Evolutionary conservation across 1,140 invertebrate species (phyloP).

Genomic region (Planococcus citri): DNA sequence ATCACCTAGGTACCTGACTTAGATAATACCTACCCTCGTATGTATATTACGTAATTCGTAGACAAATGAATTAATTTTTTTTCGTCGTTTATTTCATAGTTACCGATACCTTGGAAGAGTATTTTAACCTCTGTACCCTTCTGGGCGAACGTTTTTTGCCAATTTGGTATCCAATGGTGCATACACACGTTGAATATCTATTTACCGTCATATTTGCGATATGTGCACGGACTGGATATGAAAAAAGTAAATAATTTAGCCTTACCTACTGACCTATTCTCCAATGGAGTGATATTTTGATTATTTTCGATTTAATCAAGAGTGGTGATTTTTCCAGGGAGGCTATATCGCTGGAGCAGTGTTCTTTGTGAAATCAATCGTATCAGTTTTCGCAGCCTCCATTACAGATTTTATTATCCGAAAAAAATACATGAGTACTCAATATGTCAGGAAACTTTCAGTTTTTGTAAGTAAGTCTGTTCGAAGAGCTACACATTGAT

Average conservation of each 20-base stretch:
- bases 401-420: neutral
- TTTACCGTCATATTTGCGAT: constrained; percentile 71
- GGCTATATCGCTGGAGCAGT: neutral
- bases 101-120: constrained; percentile 52
- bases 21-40: neutral
- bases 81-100: constrained; percentile 33
- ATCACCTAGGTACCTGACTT: neutral
- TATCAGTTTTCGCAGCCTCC: neutral
- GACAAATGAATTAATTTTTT: constrained; percentile 1
- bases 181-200: constrained; percentile 73
- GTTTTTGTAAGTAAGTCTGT: constrained; percentile 1
- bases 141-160: constrained; percentile 60
- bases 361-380: neutral
- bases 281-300: neutral
- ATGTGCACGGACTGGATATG: constrained; percentile 69
- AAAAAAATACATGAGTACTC: neutral
- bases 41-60: neutral
- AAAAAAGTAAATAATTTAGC: constrained; percentile 44
- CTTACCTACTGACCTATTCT: neutral
- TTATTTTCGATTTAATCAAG: neutral
- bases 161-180: constrained; percentile 73
- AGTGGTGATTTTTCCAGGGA: neutral
- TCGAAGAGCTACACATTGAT: too few species aligned
- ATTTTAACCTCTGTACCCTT: constrained; percentile 61
- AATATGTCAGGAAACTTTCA: neutral